A percentile compares a stretch with the other conserved stretches of the same genome.
phyloP scores from a whole-genome alignment of 2,113 vertebrate species.

The Cebidichthys violaceus region DNA sequence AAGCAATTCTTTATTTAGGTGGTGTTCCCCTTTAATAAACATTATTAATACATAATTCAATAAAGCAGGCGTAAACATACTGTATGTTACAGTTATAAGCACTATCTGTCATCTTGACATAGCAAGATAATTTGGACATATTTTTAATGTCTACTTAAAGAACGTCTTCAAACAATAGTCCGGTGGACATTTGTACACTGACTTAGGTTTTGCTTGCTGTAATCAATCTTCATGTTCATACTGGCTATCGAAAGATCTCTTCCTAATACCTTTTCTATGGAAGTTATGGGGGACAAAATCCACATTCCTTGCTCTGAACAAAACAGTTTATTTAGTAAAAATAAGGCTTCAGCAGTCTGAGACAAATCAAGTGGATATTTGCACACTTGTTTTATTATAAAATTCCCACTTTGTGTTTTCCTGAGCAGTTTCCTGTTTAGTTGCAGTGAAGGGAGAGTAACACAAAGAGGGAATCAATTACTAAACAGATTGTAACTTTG shows the following conservation, averaged over 20 bases:
- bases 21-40: not conserved
- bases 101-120: constrained; percentile 3
- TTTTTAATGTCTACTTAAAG: not conserved
- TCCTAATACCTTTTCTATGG: not conserved
- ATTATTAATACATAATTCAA: not conserved
- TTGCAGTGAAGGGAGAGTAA: not conserved
- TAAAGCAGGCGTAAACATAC: not conserved
- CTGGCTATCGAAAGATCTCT: not conserved
- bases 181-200: not conserved
- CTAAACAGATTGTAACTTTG: too few relatives aligned
- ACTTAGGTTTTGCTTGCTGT: not conserved
- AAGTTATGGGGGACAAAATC: not conserved
- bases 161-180: not conserved
- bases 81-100: not conserved
- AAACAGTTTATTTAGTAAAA: not conserved
- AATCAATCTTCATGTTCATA: not conserved
- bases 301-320: not conserved
- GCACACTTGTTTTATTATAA: not conserved
- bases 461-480: not conserved
- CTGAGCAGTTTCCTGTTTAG: not conserved
- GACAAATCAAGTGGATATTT: not conserved
- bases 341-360: not conserved
- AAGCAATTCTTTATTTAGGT: not conserved
- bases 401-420: not conserved
- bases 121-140: not conserved